A percentile compares a stretch with the other conserved stretches of the same genome.
Evolutionary conservation across 2,113 vertebrate genomes (phyloP).

Genomic region (Nothoprocta pentlandii): DNA sequence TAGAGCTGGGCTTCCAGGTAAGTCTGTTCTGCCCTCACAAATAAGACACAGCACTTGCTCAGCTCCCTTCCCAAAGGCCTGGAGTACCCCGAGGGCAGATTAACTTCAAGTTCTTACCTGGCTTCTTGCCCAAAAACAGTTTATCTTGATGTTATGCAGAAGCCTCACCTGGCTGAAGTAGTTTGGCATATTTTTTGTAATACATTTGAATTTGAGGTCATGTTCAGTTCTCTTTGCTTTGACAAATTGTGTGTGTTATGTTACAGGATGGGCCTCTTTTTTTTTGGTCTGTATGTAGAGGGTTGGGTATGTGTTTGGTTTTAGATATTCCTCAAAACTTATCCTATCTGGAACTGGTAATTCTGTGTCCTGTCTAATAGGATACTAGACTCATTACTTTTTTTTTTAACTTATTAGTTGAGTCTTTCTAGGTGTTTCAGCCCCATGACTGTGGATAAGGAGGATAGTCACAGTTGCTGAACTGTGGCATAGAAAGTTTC

Average conservation of each 20-base stretch:
- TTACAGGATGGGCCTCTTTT: not conserved
- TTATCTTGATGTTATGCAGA: conserved; percentile 3
- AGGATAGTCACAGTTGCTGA: not conserved
- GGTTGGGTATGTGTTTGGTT: not conserved
- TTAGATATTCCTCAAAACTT: not conserved
- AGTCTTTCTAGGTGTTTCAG: not conserved
- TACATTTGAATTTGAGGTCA: not conserved
- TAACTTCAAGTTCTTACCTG: conserved; percentile 38
- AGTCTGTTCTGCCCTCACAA: not conserved
- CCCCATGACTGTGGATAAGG: not conserved
- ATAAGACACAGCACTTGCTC: not conserved
- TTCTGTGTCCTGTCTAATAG: not conserved
- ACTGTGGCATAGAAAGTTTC: not conserved
- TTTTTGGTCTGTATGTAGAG: not conserved
- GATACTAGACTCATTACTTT: not conserved
- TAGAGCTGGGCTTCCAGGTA: not conserved
- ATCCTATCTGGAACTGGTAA: not conserved
- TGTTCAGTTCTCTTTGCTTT: not conserved
- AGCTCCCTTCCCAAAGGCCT: not conserved
- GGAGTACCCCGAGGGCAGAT: not conserved
- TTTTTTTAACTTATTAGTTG: not conserved
- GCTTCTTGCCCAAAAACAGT: not conserved
- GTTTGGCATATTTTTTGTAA: not conserved
- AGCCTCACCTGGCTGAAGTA: not conserved
- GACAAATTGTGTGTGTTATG: not conserved